Percentiles rank a stretch among this genome's conserved stretches.
These are phyloP conservation scores for Macrosoma leucophasiata DNA, from an alignment of 2,888 invertebrate genomes.

Conservation along the genomic window DNA sequence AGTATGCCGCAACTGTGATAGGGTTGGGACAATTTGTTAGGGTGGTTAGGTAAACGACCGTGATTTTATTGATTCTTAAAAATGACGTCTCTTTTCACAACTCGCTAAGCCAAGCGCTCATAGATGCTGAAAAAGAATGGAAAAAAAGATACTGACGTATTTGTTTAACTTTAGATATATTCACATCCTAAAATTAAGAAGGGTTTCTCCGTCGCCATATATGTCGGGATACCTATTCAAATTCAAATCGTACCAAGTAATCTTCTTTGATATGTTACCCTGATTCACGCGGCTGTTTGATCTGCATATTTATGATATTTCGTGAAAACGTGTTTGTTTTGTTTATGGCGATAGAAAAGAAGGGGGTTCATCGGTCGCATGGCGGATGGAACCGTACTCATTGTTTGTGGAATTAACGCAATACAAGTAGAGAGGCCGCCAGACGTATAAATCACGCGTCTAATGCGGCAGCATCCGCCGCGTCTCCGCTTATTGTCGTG, in stretches of 20 bases:
- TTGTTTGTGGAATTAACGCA: constrained; percentile 60
- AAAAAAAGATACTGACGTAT: too few species aligned
- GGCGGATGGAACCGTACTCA: constrained; percentile 44
- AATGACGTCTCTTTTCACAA: constrained; percentile 42
- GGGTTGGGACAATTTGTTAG: constrained; percentile 65
- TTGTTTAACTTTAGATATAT: too few species aligned
- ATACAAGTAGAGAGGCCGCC: constrained; percentile 45
- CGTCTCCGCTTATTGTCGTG: constrained; percentile 51
- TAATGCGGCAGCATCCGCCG: constrained; percentile 69
- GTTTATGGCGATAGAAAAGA: constrained; percentile 3
- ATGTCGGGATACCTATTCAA: constrained; percentile 33
- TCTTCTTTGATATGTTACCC: constrained; percentile 40
- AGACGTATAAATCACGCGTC: constrained; percentile 70
- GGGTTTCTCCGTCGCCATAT: too few species aligned
- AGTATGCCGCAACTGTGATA: constrained; percentile 44
- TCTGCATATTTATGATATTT: constrained; percentile 49
- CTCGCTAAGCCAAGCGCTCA: too few species aligned
- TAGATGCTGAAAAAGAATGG: too few species aligned
- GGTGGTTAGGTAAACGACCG: constrained; percentile 64
- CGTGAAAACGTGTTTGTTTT: constrained; percentile 18
- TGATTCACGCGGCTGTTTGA: constrained; percentile 27
- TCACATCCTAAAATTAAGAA: too few species aligned
- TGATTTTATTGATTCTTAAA: constrained; percentile 69
- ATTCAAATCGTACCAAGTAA: constrained; percentile 44
- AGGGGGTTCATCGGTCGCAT: constrained; percentile 34